Percentiles rank a stretch among this genome's conserved stretches.
Conservation (phyloP, 1,140 invertebrate genomes). For the Antheraea mylitta region DNA sequence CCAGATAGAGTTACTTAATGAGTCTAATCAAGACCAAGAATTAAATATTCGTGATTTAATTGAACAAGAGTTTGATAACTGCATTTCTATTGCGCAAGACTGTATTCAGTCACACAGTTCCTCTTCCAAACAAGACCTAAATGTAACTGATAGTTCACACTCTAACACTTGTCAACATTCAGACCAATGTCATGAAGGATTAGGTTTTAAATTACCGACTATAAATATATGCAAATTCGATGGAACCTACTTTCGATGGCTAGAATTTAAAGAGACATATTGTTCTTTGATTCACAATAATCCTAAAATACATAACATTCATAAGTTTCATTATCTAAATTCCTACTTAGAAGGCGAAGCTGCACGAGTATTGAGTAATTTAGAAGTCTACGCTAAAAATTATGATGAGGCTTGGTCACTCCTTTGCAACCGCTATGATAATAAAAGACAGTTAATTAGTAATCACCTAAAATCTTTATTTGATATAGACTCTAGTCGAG, state of each 20-base stretch:
- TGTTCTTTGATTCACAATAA: conserved; percentile 46
- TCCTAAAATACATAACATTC: conserved; percentile 20
- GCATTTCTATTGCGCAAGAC: conserved; percentile 22
- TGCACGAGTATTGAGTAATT: conserved; percentile 13
- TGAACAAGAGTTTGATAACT: conserved; percentile 27
- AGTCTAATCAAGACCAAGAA: conserved; percentile 21
- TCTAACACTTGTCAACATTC: background rate
- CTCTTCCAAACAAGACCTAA: background rate
- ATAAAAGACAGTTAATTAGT: conserved; percentile 30
- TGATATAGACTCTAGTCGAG: background rate
- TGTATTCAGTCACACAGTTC: conserved; percentile 8
- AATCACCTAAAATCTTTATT: conserved; percentile 30
- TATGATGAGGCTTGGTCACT: conserved; percentile 37
- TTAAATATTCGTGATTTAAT: conserved; percentile 27
- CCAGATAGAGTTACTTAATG: conserved; percentile 34
- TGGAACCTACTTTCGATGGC: conserved; percentile 43
- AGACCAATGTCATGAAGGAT: conserved; percentile 5
- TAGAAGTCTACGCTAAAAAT: conserved; percentile 35
- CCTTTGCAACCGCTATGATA: conserved; percentile 32
- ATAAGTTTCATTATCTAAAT: conserved; percentile 48
- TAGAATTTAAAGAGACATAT: conserved; percentile 47
- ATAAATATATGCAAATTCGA: conserved; percentile 48
- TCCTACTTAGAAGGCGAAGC: conserved; percentile 36
- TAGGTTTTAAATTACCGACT: conserved; percentile 32
- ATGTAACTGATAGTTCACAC: background rate